Percentiles rank a stretch among this genome's conserved stretches.
Conservation (phyloP, 2,113 vertebrate genomes). For the Nipponia nippon region DNA sequence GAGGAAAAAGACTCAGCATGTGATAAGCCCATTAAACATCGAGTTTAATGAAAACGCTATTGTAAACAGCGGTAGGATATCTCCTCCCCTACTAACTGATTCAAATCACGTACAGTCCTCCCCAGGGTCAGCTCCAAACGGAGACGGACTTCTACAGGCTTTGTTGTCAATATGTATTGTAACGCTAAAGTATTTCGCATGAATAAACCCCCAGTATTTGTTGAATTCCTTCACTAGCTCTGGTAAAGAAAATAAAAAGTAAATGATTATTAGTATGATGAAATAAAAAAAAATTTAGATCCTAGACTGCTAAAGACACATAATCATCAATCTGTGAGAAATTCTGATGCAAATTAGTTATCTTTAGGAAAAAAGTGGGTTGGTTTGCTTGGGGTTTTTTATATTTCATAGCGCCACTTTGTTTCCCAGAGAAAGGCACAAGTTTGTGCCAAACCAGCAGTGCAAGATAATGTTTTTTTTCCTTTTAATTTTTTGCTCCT, state of each 20-base stretch:
- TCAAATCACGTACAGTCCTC: slow-evolving; percentile 12
- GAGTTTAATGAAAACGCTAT: slow-evolving; percentile 17
- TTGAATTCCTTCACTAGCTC: not conserved
- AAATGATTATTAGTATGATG: not conserved
- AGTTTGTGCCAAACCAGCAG: not conserved
- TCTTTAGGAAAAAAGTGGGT: not conserved
- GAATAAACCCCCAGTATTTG: not conserved
- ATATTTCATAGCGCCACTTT: not conserved
- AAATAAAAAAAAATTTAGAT: not conserved
- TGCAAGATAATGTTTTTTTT: accelerated
- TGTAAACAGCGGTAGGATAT: not conserved
- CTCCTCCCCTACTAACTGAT: not conserved
- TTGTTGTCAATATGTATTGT: not conserved
- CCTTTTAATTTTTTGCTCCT: not conserved
- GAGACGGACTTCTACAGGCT: not conserved
- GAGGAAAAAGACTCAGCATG: slow-evolving; percentile 32
- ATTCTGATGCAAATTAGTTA: not conserved
- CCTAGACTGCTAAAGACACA: not conserved
- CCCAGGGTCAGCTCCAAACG: not conserved
- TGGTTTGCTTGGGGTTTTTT: not conserved
- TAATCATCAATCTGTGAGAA: not conserved
- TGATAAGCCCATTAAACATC: slow-evolving; percentile 48
- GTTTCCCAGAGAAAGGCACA: not conserved
- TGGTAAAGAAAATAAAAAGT: not conserved
- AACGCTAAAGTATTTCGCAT: not conserved